Percentiles rank a stretch among this genome's conserved stretches.
phyloP scores from a whole-genome alignment of 1,140 invertebrate genomes.

The Aricia agestis region DNA sequence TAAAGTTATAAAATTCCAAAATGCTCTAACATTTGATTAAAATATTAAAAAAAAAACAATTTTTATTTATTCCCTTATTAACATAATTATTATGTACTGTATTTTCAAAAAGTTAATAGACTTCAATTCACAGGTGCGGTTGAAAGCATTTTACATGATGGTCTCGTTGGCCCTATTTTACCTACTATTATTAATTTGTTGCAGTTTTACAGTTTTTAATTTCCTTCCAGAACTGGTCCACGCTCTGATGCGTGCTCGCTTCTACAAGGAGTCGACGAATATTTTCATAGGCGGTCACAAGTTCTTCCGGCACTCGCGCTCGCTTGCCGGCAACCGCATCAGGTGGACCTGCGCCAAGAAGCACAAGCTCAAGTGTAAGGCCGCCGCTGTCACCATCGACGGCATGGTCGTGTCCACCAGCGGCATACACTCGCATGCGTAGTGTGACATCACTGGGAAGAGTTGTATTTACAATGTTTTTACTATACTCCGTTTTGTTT shows the following conservation, averaged over 20 bases:
- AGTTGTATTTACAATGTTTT: neutral
- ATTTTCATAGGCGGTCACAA: constrained; percentile 62
- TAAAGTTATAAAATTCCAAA: too few species aligned
- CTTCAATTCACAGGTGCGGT: too few species aligned
- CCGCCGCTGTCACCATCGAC: constrained; percentile 56
- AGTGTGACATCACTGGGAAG: constrained; percentile 10
- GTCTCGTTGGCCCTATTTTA: too few species aligned
- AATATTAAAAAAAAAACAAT: too few species aligned
- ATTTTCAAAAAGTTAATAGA: too few species aligned
- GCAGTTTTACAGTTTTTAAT: neutral
- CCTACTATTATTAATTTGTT: neutral
- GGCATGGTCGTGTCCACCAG: constrained; percentile 53
- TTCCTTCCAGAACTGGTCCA: constrained; percentile 48
- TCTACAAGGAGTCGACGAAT: constrained; percentile 52
- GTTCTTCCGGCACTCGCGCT: constrained; percentile 62
- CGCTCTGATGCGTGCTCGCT: constrained; percentile 51
- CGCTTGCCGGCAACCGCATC: constrained; percentile 55
- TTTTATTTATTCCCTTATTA: too few species aligned
- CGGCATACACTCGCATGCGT: constrained; percentile 51
- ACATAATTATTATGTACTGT: too few species aligned
- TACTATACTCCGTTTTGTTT: too few species aligned
- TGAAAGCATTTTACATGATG: too few species aligned
- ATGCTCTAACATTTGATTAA: too few species aligned
- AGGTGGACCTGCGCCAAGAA: constrained; percentile 66
- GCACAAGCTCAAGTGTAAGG: constrained; percentile 62